phyloP scores from a whole-genome alignment of 2,113 vertebrate species.

The Brachypodius melanocephalos region DNA sequence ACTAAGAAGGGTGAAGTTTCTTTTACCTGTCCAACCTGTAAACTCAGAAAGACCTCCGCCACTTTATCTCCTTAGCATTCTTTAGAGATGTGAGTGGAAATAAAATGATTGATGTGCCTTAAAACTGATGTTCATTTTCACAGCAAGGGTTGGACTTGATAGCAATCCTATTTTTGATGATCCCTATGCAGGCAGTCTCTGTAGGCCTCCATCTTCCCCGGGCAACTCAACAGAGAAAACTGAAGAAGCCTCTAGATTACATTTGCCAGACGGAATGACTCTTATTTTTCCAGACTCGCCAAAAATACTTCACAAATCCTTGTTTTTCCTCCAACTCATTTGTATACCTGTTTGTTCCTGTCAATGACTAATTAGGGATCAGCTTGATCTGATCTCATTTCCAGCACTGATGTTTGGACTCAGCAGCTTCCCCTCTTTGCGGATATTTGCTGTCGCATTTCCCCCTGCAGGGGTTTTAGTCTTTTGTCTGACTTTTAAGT shows the following conservation, averaged over 20 bases:
- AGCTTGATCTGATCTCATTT: constrained; percentile 2
- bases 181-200: neutral
- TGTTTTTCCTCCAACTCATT: neutral
- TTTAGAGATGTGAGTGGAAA: neutral
- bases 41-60: neutral
- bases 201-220: neutral
- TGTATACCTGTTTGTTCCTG: constrained; percentile 6
- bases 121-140: neutral
- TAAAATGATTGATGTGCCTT: neutral
- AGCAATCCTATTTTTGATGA: neutral
- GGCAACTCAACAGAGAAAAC: neutral
- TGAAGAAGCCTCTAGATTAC: neutral
- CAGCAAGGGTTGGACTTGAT: neutral
- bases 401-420: constrained; percentile 6
- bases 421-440: neutral
- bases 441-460: neutral
- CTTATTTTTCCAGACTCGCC: neutral
- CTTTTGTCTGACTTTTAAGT: neutral
- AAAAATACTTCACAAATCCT: neutral
- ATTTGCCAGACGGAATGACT: neutral
- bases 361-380: neutral
- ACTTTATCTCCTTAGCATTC: neutral
- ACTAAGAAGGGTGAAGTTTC: neutral
- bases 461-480: neutral
- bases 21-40: neutral